phyloP scores from a whole-genome alignment of 2,113 vertebrate genomes.

The Myiopsitta monachus region DNA sequence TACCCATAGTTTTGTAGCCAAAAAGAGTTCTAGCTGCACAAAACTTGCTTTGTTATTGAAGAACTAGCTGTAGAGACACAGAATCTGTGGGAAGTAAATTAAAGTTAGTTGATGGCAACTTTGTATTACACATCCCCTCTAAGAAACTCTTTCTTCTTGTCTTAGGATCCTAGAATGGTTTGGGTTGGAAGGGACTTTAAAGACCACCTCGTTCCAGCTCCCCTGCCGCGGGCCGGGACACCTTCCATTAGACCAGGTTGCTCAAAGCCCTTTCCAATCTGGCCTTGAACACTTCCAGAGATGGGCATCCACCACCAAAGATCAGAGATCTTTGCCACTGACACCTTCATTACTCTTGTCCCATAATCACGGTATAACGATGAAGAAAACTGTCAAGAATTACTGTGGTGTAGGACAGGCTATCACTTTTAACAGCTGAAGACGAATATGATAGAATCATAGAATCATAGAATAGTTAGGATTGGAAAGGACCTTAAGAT shows the following conservation, averaged over 20 bases:
- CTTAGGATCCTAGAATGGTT: neutral
- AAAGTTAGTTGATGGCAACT: neutral
- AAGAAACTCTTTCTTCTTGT: neutral
- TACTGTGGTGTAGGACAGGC: too few species aligned
- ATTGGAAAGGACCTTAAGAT: too few species aligned
- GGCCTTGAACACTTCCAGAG: neutral
- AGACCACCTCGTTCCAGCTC: neutral
- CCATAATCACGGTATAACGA: accelerated
- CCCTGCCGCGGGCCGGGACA: neutral
- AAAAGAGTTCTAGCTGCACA: neutral
- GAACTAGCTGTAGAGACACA: neutral
- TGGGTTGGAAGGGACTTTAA: neutral
- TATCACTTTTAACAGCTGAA: too few species aligned
- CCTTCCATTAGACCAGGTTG: neutral
- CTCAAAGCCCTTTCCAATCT: neutral
- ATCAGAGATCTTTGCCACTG: neutral
- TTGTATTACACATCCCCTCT: neutral
- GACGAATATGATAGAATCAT: too few species aligned
- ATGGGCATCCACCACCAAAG: neutral
- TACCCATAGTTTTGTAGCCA: neutral
- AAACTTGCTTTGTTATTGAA: neutral
- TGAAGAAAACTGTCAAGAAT: too few species aligned
- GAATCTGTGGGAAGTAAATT: neutral
- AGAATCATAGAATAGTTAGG: too few species aligned
- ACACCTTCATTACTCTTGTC: neutral